Conservation (phyloP, 2,113 vertebrate species). For the Pangasianodon hypophthalmus region DNA sequence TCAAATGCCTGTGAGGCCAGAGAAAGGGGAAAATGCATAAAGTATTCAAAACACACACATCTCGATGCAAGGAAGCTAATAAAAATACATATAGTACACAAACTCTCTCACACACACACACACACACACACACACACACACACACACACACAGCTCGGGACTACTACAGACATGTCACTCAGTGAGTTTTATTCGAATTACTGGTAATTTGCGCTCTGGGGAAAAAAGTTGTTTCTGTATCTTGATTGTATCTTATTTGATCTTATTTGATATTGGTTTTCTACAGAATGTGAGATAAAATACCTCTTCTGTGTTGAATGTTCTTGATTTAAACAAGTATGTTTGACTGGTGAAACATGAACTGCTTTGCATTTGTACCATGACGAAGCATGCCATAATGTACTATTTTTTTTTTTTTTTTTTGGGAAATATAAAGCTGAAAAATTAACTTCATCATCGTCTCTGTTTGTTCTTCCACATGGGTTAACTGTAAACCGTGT, state of each 20-base stretch:
- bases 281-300: slow-evolving; percentile 46
- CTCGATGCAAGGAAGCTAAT: background rate
- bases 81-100: background rate
- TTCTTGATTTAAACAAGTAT: slow-evolving; percentile 5
- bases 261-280: slow-evolving; percentile 36
- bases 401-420: slow-evolving; percentile 4
- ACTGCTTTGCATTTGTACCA: background rate
- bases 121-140: background rate
- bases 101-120: background rate
- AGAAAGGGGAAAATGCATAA: no score
- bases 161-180: background rate
- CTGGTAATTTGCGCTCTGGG: slow-evolving; percentile 30
- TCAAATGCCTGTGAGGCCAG: background rate
- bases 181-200: slow-evolving; percentile 6
- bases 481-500: no score
- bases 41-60: background rate
- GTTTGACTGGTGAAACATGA: slow-evolving; percentile 14
- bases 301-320: slow-evolving; percentile 39
- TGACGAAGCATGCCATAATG: slow-evolving; percentile 16
- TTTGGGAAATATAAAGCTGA: slow-evolving; percentile 5
- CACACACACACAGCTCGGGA: background rate
- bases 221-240: slow-evolving; percentile 6
- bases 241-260: slow-evolving; percentile 56
- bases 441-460: background rate
- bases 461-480: background rate